Evolutionary conservation across 2,888 invertebrate species (phyloP).

Genomic region (Melanchra persicariae): DNA sequence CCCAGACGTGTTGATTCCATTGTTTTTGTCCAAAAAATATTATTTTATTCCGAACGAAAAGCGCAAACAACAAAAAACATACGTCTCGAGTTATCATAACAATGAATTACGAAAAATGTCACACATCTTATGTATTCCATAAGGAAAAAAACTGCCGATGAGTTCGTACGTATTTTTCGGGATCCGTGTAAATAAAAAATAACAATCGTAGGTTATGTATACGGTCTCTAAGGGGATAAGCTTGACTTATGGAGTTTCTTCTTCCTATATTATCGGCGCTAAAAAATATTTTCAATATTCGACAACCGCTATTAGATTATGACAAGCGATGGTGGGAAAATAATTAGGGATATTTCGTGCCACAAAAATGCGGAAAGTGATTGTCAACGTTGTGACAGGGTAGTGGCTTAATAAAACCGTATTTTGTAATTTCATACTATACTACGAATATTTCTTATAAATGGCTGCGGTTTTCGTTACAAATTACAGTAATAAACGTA

Average conservation of each 20-base stretch:
- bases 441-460: constrained; percentile 10
- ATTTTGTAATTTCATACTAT: background rate
- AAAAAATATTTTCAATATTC: background rate
- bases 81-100: constrained; percentile 23
- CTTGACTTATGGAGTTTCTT: constrained; percentile 11
- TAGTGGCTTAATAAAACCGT: background rate
- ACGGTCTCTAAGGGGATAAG: background rate
- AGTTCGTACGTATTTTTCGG: background rate
- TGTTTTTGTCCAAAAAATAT: constrained; percentile 16
- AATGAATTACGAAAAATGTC: constrained; percentile 40
- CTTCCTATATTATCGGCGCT: background rate
- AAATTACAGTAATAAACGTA: constrained; percentile 7
- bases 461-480: constrained; percentile 14
- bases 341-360: background rate
- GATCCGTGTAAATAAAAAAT: constrained; percentile 37
- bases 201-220: constrained; percentile 13
- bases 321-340: constrained; percentile 1
- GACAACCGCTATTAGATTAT: background rate
- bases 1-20: constrained; percentile 23
- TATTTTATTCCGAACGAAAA: constrained; percentile 6
- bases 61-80: constrained; percentile 19
- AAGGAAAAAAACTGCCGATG: constrained; percentile 32
- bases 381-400: constrained; percentile 6
- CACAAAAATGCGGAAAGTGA: background rate
- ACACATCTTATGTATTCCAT: constrained; percentile 28